Base-by-base conservation (phyloP, 2,797 vertebrate genomes). In the Alfaro cultratus region DNA sequence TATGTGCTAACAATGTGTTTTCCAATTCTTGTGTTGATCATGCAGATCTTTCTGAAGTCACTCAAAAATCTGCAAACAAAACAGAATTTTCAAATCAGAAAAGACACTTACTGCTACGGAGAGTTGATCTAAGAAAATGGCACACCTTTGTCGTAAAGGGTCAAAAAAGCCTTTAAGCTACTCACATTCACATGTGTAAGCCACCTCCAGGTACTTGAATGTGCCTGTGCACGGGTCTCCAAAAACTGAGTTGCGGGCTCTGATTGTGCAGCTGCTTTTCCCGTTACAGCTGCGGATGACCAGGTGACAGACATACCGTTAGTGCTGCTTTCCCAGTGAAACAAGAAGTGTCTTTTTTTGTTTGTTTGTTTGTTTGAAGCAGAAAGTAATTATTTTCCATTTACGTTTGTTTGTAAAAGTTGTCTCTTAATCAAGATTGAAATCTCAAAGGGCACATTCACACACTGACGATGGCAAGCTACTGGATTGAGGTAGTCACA, bases 161-260 rank as follows among this genome's bases (percentile, higher is more conserved):
- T 4, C 23, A 62, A 62, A 57, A 26, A 36, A 21, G 53, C 39
- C 36, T 34, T 74, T 71, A 34, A 51, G 15, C 2, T 71, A 90
- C 93, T 89, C 81, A 91, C 89, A 85, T 13, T 77, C 0, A 80
- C 92, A 92, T 0, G 0, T 0, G 41, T 92, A 94, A 31, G 88
- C 72, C 76, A 91, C 62, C 74, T 93, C 85, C 74, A 93, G 85
- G 88, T 93, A 93, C 82, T 94, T 94, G 73, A 79, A 87, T 5
- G 84, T 94, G 29, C 85, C 79, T 0, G 0, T 0, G 16, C 92
- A 93, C 8, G 90, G 86, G 12, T 94, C 86, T 64, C 84, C 84
- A 75, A 94, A 88, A 67, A 82, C 43, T 0, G 75, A 51, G 81
- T 41, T 87, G 11, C 0, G 34, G 0, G 26, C 86, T 1, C 0